Conservation (phyloP, 2,888 invertebrate species). For the Sesia bembeciformis region DNA sequence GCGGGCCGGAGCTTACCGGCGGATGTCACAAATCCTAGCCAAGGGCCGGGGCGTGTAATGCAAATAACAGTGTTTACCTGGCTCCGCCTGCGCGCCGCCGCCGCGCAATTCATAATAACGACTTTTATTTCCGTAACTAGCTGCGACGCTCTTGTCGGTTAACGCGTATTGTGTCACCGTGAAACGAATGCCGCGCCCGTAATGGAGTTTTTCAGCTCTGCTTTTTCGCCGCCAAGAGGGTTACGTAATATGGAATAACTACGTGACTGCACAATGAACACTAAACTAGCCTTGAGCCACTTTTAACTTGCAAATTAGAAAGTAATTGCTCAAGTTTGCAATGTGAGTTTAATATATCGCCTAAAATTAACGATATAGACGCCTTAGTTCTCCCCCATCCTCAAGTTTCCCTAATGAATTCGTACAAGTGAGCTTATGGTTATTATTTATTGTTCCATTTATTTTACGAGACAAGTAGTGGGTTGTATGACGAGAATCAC, state of each 20-base stretch:
- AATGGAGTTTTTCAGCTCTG: constrained; percentile 61
- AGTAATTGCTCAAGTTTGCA: constrained; percentile 11
- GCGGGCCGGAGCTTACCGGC: constrained; percentile 43
- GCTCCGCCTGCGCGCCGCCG: constrained; percentile 22
- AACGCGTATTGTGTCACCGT: constrained; percentile 59
- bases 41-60: constrained; percentile 50
- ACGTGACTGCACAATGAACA: constrained; percentile 45
- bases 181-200: constrained; percentile 53
- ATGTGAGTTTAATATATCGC: constrained; percentile 1
- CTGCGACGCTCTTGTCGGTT: constrained; percentile 59
- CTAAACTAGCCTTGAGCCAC: constrained; percentile 34
- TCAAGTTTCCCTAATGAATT: constrained; percentile 8
- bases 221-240: constrained; percentile 39
- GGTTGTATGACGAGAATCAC: constrained; percentile 18
- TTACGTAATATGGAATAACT: constrained; percentile 27
- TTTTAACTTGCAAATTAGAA: constrained; percentile 29
- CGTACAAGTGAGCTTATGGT: constrained; percentile 13
- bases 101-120: constrained; percentile 52
- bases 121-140: constrained; percentile 67
- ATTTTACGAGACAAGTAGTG: constrained; percentile 11
- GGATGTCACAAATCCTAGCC: constrained; percentile 63
- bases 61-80: constrained; percentile 62
- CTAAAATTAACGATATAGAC: neutral
- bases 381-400: neutral
- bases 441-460: constrained; percentile 21